Conservation (phyloP, 35 echinoderm and acorn worm genomes). For the Apostichopus californicus region DNA sequence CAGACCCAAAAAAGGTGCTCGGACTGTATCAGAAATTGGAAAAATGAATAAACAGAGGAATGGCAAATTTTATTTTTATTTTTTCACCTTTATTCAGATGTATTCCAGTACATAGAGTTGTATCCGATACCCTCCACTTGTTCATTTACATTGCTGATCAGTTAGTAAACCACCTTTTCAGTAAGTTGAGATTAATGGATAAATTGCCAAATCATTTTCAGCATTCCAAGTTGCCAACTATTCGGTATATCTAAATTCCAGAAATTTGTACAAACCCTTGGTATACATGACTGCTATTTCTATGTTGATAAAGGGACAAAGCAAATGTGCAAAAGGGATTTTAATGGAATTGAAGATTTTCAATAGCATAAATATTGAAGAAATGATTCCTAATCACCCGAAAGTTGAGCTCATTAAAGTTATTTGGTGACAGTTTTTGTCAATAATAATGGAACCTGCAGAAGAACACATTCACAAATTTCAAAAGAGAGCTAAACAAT, state of each 20-base stretch:
- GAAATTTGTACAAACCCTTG: constrained; percentile 10
- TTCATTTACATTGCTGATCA: constrained; percentile 36
- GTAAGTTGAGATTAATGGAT: background rate
- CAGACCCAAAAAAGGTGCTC: constrained; percentile 11
- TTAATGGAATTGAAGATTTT: background rate
- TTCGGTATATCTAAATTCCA: background rate
- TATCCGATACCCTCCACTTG: constrained; percentile 33
- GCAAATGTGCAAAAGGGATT: constrained; percentile 23
- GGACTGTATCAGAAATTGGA: constrained; percentile 17
- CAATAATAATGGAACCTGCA: background rate
- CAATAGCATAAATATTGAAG: background rate
- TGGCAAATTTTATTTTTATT: background rate
- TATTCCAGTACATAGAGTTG: constrained; percentile 1
- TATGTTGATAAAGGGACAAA: constrained; percentile 19
- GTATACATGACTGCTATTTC: constrained; percentile 38
- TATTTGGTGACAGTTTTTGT: background rate
- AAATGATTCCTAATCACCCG: background rate
- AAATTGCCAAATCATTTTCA: background rate
- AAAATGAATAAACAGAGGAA: background rate
- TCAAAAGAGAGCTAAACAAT: background rate
- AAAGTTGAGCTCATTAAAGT: background rate
- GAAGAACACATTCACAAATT: constrained; percentile 1
- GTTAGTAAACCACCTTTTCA: constrained; percentile 19
- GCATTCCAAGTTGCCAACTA: background rate
- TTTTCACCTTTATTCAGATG: background rate